Evolutionary conservation across 2,888 invertebrate genomes (phyloP).

Genomic region (Meta bourneti): DNA sequence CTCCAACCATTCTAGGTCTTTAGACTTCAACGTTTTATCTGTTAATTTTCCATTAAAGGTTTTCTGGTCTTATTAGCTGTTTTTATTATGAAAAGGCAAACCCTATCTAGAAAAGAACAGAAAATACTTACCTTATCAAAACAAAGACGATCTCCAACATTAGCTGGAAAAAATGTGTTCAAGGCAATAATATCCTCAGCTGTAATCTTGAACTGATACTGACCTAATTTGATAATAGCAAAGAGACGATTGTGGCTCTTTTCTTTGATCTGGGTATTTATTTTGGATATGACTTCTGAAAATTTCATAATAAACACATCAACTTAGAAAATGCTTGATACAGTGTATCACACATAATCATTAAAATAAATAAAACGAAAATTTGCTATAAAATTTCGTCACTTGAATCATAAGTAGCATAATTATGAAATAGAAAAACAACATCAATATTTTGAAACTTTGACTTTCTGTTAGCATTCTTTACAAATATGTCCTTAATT

Average conservation of each 20-base stretch:
- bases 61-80: too few species aligned
- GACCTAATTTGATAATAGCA: constrained; percentile 90
- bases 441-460: not conserved
- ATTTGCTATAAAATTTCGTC: not conserved
- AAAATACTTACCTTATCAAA: constrained; percentile 87
- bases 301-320: constrained; percentile 14
- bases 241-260: constrained; percentile 86
- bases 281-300: constrained; percentile 84
- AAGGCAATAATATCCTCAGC: constrained; percentile 91
- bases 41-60: too few species aligned
- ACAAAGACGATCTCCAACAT: constrained; percentile 88
- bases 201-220: constrained; percentile 92
- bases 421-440: not conserved
- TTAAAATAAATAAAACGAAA: not conserved
- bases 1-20: too few species aligned
- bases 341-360: not conserved
- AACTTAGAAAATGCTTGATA: not conserved
- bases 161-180: constrained; percentile 90
- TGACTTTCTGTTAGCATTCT: not conserved
- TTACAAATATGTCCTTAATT: too few species aligned
- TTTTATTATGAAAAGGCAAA: too few species aligned
- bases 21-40: too few species aligned
- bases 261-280: constrained; percentile 85
- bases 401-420: not conserved
- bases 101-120: too few species aligned